phyloP scores from a whole-genome alignment of 2,888 invertebrate species.

The Allophyes oxyacanthae region DNA sequence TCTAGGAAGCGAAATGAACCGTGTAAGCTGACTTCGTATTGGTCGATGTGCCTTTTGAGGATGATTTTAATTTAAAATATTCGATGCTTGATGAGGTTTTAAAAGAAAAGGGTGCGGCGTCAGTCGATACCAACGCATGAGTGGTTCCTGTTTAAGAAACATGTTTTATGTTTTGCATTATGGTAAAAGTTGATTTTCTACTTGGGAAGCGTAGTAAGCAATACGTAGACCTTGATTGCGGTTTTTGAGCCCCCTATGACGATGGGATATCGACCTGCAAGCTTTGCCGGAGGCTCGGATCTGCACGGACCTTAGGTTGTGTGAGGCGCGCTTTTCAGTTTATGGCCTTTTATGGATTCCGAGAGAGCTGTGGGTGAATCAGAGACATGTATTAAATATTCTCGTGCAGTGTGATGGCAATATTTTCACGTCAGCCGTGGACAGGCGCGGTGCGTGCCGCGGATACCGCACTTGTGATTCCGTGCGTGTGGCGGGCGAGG shows the following conservation, averaged over 20 bases:
- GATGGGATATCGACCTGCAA: slow-evolving; percentile 3
- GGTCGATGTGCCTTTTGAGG: slow-evolving; percentile 39
- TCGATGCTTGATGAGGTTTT: slow-evolving; percentile 43
- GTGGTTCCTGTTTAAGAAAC: slow-evolving; percentile 84
- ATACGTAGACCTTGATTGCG: slow-evolving; percentile 66
- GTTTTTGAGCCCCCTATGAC: slow-evolving; percentile 33
- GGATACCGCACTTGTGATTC: slow-evolving; percentile 63
- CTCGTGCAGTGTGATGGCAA: slow-evolving; percentile 53
- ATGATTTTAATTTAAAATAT: slow-evolving; percentile 48
- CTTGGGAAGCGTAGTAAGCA: slow-evolving; percentile 75
- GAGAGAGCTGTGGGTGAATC: slow-evolving; percentile 38
- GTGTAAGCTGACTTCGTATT: slow-evolving; percentile 10
- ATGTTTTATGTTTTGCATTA: slow-evolving; percentile 78
- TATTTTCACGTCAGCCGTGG: slow-evolving; percentile 65
- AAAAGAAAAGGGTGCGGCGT: slow-evolving; percentile 56
- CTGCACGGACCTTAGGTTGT: too few species aligned
- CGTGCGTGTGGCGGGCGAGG: slow-evolving; percentile 48
- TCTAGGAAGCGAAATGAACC: slow-evolving; percentile 35
- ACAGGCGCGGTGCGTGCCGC: slow-evolving; percentile 61
- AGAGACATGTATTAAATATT: slow-evolving; percentile 45
- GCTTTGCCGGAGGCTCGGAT: neutral
- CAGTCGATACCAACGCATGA: slow-evolving; percentile 55
- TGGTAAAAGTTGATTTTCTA: slow-evolving; percentile 86
- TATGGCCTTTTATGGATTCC: slow-evolving; percentile 12
- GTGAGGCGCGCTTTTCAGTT: neutral